Base-by-base conservation (phyloP, 2,888 invertebrate genomes). In the Sphaeridia pumilis region DNA sequence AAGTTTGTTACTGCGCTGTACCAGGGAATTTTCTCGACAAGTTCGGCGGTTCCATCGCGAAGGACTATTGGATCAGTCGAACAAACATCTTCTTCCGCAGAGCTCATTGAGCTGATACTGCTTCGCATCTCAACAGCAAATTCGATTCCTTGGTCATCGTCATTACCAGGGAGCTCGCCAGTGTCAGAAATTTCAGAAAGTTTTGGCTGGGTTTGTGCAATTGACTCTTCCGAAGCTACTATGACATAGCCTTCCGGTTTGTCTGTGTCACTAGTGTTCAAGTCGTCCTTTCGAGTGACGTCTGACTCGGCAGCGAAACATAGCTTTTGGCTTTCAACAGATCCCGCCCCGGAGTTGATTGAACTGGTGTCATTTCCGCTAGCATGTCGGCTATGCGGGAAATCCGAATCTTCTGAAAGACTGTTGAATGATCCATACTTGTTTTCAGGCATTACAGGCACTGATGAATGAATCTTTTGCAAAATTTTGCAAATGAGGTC, bases 371-470 rank as follows among this genome's bases (percentile, higher is more conserved):
- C 52, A n/a, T 46, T 47, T 12, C 53, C 53, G 27, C 53, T 46
- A n/a, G 43, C 38, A 10, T 52, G 50, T 4, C 51, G 52, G 25
- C 46, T 49, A 28, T 49, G 46, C 2, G 47, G 51, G 1, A 54
- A 12, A 44, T 58, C 60, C 25, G 58, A 61, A 10, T 52, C 58
- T 38, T 59, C 60, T n/a, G 64, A 61, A 1, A 61, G 49, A 17
- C 58, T 62, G 42, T 61, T 58, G 46, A 58, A 64, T 12, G 61
- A 61, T 10, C 59, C 59, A 17, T 59, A 60, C 34, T 59, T 60
- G 44, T 58, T 61, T 24, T 62, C 61, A 1, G 57, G 34, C 20
- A 55, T 44, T 14, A 59, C 46, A 4, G 64, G 59, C n/a, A 49
- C 35, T 21, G 43, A 48, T 2, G 50, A 25, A 49, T 62, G 59